Percentiles rank a stretch among this genome's conserved stretches.
phyloP scores from a whole-genome alignment of 2,797 vertebrate genomes.

The Enteromius thamalakanensis region DNA sequence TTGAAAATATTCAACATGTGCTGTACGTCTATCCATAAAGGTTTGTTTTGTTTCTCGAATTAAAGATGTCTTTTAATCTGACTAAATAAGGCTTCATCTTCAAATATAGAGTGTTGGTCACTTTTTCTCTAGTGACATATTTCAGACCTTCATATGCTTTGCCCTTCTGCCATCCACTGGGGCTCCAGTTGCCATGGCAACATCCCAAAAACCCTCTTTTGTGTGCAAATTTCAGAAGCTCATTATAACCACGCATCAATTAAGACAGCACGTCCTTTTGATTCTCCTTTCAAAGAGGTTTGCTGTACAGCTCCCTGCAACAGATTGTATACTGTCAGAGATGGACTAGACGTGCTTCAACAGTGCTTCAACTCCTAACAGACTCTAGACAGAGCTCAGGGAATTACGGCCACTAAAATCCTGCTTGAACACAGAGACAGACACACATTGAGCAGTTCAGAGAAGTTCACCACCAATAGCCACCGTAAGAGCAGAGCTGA shows the following conservation, averaged over 20 bases:
- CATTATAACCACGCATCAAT: slow-evolving; percentile 31
- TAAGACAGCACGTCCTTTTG: slow-evolving; percentile 5
- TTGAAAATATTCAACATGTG: neutral
- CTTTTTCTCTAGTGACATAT: neutral
- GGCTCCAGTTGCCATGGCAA: slow-evolving; percentile 43
- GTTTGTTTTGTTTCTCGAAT: neutral
- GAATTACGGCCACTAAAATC: neutral
- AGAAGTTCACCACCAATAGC: neutral
- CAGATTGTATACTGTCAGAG: neutral
- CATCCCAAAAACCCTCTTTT: slow-evolving; percentile 8
- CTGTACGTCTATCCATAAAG: neutral
- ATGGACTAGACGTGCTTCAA: neutral
- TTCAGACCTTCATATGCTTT: neutral
- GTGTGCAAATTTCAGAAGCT: slow-evolving; percentile 37
- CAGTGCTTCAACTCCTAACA: too few species aligned
- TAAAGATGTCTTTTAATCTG: neutral
- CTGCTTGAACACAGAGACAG: neutral
- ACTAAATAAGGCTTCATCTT: neutral
- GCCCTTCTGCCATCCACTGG: neutral
- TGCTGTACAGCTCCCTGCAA: neutral
- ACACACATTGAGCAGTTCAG: neutral
- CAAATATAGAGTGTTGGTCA: neutral
- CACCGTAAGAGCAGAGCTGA: neutral
- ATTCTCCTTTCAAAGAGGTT: neutral
- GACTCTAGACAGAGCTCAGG: neutral